These are phyloP conservation scores for Pangasianodon hypophthalmus DNA, from an alignment of 2,113 vertebrate genomes.

Conservation along the genomic window DNA sequence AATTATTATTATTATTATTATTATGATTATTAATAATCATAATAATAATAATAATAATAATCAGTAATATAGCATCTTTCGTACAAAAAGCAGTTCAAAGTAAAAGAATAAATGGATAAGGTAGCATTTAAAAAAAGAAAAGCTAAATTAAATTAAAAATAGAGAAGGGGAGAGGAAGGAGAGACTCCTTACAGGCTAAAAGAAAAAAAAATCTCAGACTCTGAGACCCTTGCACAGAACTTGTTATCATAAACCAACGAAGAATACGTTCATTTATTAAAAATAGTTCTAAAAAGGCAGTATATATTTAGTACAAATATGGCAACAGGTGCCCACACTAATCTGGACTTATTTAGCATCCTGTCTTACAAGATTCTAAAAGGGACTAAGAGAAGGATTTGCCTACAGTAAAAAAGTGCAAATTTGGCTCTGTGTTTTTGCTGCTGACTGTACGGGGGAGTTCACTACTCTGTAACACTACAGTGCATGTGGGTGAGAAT, in stretches of 20 bases:
- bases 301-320: neutral
- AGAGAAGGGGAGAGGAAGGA: neutral
- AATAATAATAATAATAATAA: neutral
- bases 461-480: slow-evolving; percentile 31
- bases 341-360: neutral
- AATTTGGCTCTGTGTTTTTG: slow-evolving; percentile 16
- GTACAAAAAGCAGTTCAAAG: neutral
- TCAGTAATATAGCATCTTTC: neutral
- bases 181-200: neutral
- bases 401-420: neutral
- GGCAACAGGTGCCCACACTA: neutral
- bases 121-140: neutral
- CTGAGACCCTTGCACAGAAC: neutral
- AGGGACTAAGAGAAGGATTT: neutral
- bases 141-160: neutral
- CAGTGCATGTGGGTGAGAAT: slow-evolving; percentile 47
- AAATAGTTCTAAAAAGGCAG: neutral
- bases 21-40: neutral
- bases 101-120: neutral
- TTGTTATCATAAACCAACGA: neutral
- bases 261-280: neutral
- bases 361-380: slow-evolving; percentile 3
- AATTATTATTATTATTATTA: no score
- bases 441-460: slow-evolving; percentile 31
- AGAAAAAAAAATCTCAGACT: neutral